Base-by-base conservation (phyloP, 2,888 invertebrate genomes). In the Tetragonula carbonaria region DNA sequence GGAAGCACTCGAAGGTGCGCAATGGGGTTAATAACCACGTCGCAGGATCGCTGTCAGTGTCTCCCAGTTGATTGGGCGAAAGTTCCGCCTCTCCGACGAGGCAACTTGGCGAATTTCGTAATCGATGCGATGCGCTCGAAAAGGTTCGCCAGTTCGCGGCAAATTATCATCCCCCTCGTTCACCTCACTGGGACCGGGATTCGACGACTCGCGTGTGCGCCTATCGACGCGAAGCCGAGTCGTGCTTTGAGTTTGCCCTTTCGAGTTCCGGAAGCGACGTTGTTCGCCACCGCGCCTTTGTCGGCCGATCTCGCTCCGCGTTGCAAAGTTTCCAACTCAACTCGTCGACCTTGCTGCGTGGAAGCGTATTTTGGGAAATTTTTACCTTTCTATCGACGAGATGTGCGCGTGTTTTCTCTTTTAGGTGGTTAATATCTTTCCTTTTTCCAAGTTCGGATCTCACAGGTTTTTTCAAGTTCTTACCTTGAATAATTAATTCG, bases 81-180 rank as follows among this genome's bases (percentile, higher is more conserved):
- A 45, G 45, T 45, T 45, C 8, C 8, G 38, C 38, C 38, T 70
- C 51, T 45, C 23, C 53, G 33, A 50, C 59, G 62, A 38, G 23
- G 55, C 21, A 78, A 81, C 73, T 83, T 57, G 62, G 59, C 67
- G 70, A 82, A 79, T 84, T 80, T 80, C 71, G 78, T 77, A 77
- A 88, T 80, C 83, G 80, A 79, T 63, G 28, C 28, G 28, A 28
- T 33, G 71, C 67, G 4, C 57, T 38, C 74, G 23, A 73, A 76
- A 74, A 28, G 74, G 53, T 53, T 45, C 70, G 51, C 53, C 73
- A 63, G 73, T 81, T 88, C 71, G 73, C 53, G 72, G 77, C 66
- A 81, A 86, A 83, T 83, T 88, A 86, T 85, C 74, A 86, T 85
- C 74, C 57, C 50, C 71, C 8, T 45, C 38, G 21, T 70, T 50